Evolutionary conservation across 2,797 vertebrate species (phyloP), one percentile per base, ranked within the genome.

Genomic region (Cyclura pinguis): DNA sequence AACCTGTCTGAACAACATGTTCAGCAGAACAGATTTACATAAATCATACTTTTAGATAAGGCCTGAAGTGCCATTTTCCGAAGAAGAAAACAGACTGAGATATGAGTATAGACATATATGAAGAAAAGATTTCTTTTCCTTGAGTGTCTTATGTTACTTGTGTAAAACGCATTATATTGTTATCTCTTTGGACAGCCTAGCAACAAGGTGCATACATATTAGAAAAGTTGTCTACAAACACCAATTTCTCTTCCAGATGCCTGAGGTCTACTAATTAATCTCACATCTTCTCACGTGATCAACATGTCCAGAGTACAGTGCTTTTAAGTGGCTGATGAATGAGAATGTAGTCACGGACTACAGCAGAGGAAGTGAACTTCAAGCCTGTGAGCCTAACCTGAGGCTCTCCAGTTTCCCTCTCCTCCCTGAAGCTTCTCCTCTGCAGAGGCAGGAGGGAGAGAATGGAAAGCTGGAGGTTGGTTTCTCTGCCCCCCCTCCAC

Each of bases 1-100:
- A 96, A 92, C 85, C 95, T 92, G 92, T 88, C 95, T 94, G 91
- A 94, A 95, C 93, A 93, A 81, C 85, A 96, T 95, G 94, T 93
- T 83, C 86, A 38, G 80, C 87, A 88, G 80, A 93, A 90, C 93
- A 94, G 85, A 93, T 85, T 89, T 93, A 93, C 91, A 92, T 87
- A 95, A 93, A 90, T 87, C 29, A 95, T 80, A 94, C 78, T 92
- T 94, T 91, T 89, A 95, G 95, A 95, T 82, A n/a, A 50, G 24
- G 91, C 92, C 92, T 86, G 52, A 67, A 92, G 35, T 50, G n/a
- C 78, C 94, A 92, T 92, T 92, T 95, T 91, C 38, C 93, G 90
- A 7, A 88, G 95, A 91, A 94, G 91, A 91, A 96, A 94, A 95
- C 69, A 57, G 90, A 93, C 80, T 73, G 80, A 94, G 78, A 92